These are phyloP conservation scores for Synergus gifuensis DNA, from an alignment of 2,888 invertebrate species.

Conservation along the genomic window DNA sequence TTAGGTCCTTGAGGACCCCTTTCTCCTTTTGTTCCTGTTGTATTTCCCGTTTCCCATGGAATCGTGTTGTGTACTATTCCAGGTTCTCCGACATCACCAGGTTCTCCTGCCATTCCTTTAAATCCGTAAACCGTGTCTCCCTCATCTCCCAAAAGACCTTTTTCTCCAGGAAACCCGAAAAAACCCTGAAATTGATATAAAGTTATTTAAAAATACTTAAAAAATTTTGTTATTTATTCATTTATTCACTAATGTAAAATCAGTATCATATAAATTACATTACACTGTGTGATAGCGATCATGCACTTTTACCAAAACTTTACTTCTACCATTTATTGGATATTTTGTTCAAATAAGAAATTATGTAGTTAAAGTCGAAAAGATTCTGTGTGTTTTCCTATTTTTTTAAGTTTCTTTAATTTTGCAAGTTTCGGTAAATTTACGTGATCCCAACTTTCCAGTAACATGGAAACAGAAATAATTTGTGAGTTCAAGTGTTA, in stretches of 20 bases:
- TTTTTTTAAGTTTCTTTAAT: too few species aligned
- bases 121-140: conserved; percentile 78
- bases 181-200: not conserved
- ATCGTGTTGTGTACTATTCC: conserved; percentile 51
- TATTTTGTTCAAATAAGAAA: too few species aligned
- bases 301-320: too few species aligned
- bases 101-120: conserved; percentile 74
- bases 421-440: too few species aligned
- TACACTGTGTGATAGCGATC: too few species aligned
- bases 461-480: too few species aligned
- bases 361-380: too few species aligned
- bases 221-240: not conserved
- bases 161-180: conserved; percentile 44
- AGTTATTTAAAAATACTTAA: not conserved
- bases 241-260: not conserved
- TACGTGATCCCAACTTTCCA: too few species aligned
- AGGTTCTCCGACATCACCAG: conserved; percentile 79
- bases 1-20: conserved; percentile 64
- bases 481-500: not conserved
- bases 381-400: too few species aligned
- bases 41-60: conserved; percentile 69
- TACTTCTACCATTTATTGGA: too few species aligned
- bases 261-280: too few species aligned
- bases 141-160: conserved; percentile 80
- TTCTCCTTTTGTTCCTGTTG: conserved; percentile 64